Evolutionary conservation across 2,113 vertebrate species (phyloP).

Genomic region (Percopsis transmontana): DNA sequence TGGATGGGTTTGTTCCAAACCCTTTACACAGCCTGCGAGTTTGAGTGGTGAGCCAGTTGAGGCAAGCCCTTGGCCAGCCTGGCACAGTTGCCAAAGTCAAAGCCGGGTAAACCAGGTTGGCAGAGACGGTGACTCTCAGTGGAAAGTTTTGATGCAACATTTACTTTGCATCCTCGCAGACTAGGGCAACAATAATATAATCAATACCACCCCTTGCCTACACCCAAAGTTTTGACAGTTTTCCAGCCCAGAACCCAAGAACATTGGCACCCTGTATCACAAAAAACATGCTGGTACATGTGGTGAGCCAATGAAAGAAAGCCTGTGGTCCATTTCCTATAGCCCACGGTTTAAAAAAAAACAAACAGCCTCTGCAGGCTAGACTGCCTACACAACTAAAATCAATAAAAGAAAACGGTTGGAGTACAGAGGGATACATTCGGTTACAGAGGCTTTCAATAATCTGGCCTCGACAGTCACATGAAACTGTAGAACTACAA

Average conservation of each 20-base stretch:
- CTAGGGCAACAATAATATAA: slow-evolving; percentile 30
- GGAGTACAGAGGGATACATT: slow-evolving; percentile 17
- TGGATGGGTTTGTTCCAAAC: slow-evolving; percentile 40
- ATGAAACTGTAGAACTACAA: slow-evolving; percentile 14
- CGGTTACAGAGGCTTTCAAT: slow-evolving; percentile 17
- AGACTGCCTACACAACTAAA: slow-evolving; percentile 3
- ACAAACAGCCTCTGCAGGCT: background rate
- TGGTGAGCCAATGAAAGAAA: background rate
- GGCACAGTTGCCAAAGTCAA: slow-evolving; percentile 38
- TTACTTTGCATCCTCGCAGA: slow-evolving; percentile 12
- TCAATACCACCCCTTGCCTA: slow-evolving; percentile 35
- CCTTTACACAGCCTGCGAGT: slow-evolving; percentile 22
- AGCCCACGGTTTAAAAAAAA: slow-evolving; percentile 5
- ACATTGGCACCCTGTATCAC: background rate
- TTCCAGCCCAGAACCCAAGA: slow-evolving; percentile 10
- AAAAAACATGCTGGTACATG: slow-evolving; percentile 30
- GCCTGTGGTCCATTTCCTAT: slow-evolving; percentile 9
- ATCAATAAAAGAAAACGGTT: slow-evolving; percentile 23
- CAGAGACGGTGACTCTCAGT: slow-evolving; percentile 32
- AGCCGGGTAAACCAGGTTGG: slow-evolving; percentile 51
- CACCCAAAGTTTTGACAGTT: slow-evolving; percentile 21
- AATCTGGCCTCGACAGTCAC: slow-evolving; percentile 23
- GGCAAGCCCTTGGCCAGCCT: slow-evolving; percentile 57
- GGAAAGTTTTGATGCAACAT: slow-evolving; percentile 39
- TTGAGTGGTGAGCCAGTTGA: slow-evolving; percentile 47